phyloP scores from a whole-genome alignment of 2,113 vertebrate genomes.

The Rhinichthys klamathensis region DNA sequence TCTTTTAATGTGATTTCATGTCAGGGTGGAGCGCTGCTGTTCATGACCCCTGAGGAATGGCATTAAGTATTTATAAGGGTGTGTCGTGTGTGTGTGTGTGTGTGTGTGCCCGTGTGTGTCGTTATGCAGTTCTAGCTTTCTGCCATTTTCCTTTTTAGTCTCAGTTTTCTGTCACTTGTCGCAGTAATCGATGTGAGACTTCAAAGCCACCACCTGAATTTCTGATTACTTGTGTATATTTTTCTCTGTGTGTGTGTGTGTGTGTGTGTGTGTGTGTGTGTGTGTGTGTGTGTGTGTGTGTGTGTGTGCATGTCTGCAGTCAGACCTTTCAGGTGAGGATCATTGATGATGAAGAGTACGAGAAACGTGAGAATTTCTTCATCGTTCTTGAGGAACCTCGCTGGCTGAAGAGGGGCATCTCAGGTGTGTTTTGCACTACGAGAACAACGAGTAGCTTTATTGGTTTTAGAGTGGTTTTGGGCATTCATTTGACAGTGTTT shows the following conservation, averaged over 20 bases:
- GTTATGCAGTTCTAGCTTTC: neutral
- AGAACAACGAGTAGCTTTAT: neutral
- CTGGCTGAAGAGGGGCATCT: slow-evolving; percentile 93
- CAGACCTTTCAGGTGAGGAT: slow-evolving; percentile 87
- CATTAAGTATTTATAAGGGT: slow-evolving; percentile 32
- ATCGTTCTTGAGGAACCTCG: slow-evolving; percentile 88
- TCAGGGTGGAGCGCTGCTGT: slow-evolving; percentile 7
- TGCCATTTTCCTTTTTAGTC: neutral
- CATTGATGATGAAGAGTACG: slow-evolving; percentile 91
- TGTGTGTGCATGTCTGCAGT: slow-evolving; percentile 62
- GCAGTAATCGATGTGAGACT: slow-evolving; percentile 15
- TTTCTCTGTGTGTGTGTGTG: slow-evolving; percentile 46
- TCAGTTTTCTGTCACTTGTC: neutral
- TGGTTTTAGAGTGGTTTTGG: neutral
- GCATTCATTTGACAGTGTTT: neutral
- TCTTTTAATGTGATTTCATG: slow-evolving; percentile 4
- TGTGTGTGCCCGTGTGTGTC: neutral
- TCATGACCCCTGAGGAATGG: slow-evolving; percentile 33
- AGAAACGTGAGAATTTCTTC: slow-evolving; percentile 92
- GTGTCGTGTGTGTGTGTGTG: neutral
- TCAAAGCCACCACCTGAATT: neutral
- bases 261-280: slow-evolving; percentile 38
- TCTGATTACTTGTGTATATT: slow-evolving; percentile 45
- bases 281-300: slow-evolving; percentile 32
- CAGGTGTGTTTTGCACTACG: slow-evolving; percentile 73